phyloP scores from a whole-genome alignment of 2,113 vertebrate genomes.

The Irena cyanogastra region DNA sequence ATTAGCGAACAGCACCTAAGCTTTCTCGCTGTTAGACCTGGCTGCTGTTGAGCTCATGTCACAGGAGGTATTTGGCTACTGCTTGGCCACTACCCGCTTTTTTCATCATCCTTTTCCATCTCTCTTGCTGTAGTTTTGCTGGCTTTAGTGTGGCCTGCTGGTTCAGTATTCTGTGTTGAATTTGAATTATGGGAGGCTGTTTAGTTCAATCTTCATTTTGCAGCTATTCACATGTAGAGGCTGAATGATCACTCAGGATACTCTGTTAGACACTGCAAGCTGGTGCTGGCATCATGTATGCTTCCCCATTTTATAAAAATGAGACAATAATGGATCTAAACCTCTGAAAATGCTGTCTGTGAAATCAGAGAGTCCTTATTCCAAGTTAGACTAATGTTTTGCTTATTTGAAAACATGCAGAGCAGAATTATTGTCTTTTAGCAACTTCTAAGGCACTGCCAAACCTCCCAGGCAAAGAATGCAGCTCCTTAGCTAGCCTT shows the following conservation, averaged over 20 bases:
- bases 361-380: neutral
- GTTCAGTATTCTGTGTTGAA: neutral
- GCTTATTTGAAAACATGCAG: neutral
- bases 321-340: neutral
- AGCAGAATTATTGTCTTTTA: neutral
- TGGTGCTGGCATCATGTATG: neutral
- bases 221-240: neutral
- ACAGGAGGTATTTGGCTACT: neutral
- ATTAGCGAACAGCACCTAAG: neutral
- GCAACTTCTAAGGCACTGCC: neutral
- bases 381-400: neutral
- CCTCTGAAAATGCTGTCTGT: neutral
- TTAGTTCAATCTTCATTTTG: neutral
- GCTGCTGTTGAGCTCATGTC: neutral
- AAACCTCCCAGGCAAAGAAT: neutral
- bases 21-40: fast-evolving
- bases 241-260: neutral
- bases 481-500: neutral
- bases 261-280: neutral
- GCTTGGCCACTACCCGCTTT: neutral
- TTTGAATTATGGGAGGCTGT: neutral
- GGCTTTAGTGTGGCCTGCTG: neutral
- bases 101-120: neutral
- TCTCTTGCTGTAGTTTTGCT: neutral
- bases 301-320: neutral